Base-by-base conservation (phyloP, 2,888 invertebrate genomes). In the Heliconius charithonia region DNA sequence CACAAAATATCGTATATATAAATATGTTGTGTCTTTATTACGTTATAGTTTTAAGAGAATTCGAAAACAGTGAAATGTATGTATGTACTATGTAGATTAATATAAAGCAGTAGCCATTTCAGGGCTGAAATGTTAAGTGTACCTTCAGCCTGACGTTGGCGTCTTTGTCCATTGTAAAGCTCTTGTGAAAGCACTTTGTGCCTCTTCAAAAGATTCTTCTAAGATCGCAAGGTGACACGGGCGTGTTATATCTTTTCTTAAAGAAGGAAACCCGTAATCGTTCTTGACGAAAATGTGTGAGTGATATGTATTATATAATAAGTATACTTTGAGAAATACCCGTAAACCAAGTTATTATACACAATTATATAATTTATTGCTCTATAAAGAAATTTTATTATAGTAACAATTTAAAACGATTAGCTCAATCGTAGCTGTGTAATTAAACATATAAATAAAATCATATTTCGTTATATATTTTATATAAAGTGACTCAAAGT, bases 101-200 rank as follows among this genome's bases (percentile, higher is more conserved):
- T 79, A 56, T 72, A 79, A 75, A 51, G 67, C 71, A 77, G 71
- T 77, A 79, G 79, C 79, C 79, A 77, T 81, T 81, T 81, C 70
- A 69, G 77, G 77, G 75, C 77, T 41, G 70, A 77, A 79, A 84
- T 84, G 84, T 85, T 82, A 84, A 83, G 84, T 83, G 83, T 84
- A 70, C 77, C 79, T 77, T 82, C 80, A 78, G 84, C 83, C 83
- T 84, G 83, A 85, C 84, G 83, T 83, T 81, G 83, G 75, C 84
- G 83, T 86, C 87, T 88, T 89, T 87, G 87, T 87, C 85, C 86
- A 87, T 88, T 90, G 87, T 85, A 82, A 82, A 83, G 87, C 84
- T 85, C 86, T 87, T 84, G 85, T 88, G 85, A 86, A 88, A 88
- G 87, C 86, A 87, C 90, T 90, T 89, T 89, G 87, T 89, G 87